Conservation (phyloP, 1,140 invertebrate genomes). For the Idris sp. region DNA sequence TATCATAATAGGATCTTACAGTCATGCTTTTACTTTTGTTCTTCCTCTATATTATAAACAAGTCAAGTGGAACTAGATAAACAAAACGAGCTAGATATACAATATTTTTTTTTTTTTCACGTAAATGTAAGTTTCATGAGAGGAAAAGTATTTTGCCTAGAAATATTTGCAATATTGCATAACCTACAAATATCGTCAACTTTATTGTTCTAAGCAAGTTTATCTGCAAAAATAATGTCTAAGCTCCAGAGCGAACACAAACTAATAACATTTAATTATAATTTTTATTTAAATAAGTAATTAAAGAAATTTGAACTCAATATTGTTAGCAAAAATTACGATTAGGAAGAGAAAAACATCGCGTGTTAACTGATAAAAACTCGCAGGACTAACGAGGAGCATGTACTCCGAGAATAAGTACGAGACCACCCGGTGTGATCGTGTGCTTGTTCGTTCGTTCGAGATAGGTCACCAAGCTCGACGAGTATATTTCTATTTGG, state of each 20-base stretch:
- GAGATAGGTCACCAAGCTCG: slow-evolving; percentile 54
- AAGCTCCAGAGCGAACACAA: too few relatives aligned
- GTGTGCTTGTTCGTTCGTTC: slow-evolving; percentile 56
- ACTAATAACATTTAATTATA: too few relatives aligned
- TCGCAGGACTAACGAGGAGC: slow-evolving; percentile 60
- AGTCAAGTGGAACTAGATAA: slow-evolving; percentile 12
- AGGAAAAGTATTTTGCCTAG: too few relatives aligned
- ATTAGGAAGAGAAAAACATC: slow-evolving; percentile 52
- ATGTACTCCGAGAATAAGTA: slow-evolving; percentile 55
- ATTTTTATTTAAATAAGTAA: too few relatives aligned
- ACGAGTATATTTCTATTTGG: slow-evolving; percentile 61
- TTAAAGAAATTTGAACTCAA: too few relatives aligned
- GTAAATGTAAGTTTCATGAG: too few relatives aligned
- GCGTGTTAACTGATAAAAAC: slow-evolving; percentile 55
- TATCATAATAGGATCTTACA: slow-evolving; percentile 40
- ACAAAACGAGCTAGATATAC: slow-evolving; percentile 18
- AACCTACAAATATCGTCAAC: too few relatives aligned
- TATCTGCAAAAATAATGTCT: too few relatives aligned
- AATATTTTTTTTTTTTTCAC: too few relatives aligned
- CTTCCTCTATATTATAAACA: slow-evolving; percentile 24
- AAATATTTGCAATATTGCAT: too few relatives aligned
- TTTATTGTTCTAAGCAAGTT: too few relatives aligned
- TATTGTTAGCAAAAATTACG: slow-evolving; percentile 23
- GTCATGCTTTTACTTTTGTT: slow-evolving; percentile 19
- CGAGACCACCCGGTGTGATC: slow-evolving; percentile 62